A percentile compares a stretch with the other conserved stretches of the same genome.
Conservation (phyloP, 2,797 vertebrate species). For the Enteromius anoplus region DNA sequence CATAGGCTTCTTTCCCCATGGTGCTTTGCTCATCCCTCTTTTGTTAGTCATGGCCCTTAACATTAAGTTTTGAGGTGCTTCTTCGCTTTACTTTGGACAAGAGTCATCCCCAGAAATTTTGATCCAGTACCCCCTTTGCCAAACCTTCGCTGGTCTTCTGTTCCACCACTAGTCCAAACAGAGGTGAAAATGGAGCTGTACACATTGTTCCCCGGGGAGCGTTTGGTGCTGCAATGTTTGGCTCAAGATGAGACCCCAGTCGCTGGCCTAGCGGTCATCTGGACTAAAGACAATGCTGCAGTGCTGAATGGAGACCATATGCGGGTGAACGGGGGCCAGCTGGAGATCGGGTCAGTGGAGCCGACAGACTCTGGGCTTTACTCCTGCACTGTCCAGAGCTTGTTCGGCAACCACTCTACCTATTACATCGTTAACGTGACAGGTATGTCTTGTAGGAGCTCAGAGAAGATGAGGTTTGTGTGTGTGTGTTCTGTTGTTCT, state of each 20-base stretch:
- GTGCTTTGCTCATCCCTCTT: conserved; percentile 4
- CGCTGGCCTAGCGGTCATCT: conserved; percentile 79
- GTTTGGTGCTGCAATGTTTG: conserved; percentile 86
- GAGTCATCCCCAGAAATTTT: background rate
- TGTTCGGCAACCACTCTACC: conserved; percentile 86
- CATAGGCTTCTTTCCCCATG: background rate
- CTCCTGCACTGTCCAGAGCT: conserved; percentile 83
- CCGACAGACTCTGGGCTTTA: conserved; percentile 90
- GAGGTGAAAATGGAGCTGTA: conserved; percentile 69
- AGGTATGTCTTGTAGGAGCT: conserved; percentile 73
- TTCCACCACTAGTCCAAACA: conserved; percentile 2
- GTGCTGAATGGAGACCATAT: conserved; percentile 87
- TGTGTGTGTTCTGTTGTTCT: background rate
- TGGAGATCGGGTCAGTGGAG: conserved; percentile 89
- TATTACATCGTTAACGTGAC: conserved; percentile 91
- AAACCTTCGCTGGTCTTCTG: conserved; percentile 9
- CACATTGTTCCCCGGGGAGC: conserved; percentile 84
- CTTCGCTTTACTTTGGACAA: background rate
- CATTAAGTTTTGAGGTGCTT: background rate
- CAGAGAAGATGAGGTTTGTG: background rate
- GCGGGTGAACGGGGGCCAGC: conserved; percentile 83
- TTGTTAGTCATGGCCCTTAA: background rate
- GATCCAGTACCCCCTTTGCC: background rate
- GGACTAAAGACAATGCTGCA: conserved; percentile 88
- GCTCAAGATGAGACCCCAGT: conserved; percentile 81